Conservation (phyloP, 2,888 invertebrate species). For the Phorcus lineatus region DNA sequence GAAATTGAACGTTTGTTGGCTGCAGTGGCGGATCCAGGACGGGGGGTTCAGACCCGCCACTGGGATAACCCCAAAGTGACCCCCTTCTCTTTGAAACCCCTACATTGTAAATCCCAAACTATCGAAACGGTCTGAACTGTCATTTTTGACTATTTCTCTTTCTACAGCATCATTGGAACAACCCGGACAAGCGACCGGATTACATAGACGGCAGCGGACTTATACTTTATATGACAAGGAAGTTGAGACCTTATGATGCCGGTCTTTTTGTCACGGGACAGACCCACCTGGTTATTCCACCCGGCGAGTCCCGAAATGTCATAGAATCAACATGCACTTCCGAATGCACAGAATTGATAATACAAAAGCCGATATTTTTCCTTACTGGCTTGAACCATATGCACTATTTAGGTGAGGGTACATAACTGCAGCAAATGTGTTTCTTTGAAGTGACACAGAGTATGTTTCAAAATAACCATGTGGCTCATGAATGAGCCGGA, state of each 20-base stretch:
- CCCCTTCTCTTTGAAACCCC: no score
- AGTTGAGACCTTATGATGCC: slow-evolving; percentile 42
- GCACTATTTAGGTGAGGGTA: slow-evolving; percentile 40
- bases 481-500: background rate
- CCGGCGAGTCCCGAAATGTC: slow-evolving; percentile 24
- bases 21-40: no score
- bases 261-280: slow-evolving; percentile 49
- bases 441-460: background rate
- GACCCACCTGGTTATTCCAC: slow-evolving; percentile 46
- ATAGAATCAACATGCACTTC: slow-evolving; percentile 13
- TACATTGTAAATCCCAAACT: no score
- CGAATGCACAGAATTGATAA: slow-evolving; percentile 29
- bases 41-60: no score
- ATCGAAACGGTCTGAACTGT: no score
- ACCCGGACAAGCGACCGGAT: slow-evolving; percentile 33
- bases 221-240: slow-evolving; percentile 45
- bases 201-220: slow-evolving; percentile 51
- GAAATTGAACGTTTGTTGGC: no score
- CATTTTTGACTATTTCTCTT: background rate
- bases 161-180: slow-evolving; percentile 56
- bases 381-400: slow-evolving; percentile 37
- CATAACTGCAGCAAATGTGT: background rate
- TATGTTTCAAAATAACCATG: background rate
- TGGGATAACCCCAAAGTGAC: no score
- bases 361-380: slow-evolving; percentile 39